Base-by-base conservation (phyloP, 2,888 invertebrate species). In the Lasioglossum marginatum region DNA sequence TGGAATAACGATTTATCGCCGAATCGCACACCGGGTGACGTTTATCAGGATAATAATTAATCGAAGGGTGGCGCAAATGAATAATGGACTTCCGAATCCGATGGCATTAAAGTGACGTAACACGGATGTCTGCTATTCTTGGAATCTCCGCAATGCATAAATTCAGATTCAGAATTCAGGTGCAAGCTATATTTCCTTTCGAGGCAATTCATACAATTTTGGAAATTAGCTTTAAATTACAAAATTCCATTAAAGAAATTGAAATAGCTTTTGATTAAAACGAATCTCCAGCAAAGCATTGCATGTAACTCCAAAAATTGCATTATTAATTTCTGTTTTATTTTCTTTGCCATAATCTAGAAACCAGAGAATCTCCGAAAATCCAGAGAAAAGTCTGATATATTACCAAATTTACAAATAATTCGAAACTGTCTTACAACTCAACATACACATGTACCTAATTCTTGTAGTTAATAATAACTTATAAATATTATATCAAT, bases 21-120 rank as follows among this genome's bases (percentile, higher is more conserved):
- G 52, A 66, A 37, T 79, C 77, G 74, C 76, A 76, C 68, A 71
- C 75, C 57, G n/a, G 63, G 81, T 87, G 92, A 87, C 86, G 79
- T 90, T 91, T 87, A 87, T 87, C 88, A 77, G 83, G 89, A 87
- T 90, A 86, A 89, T 92, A 91, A 91, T 89, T 91, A 91, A 91
- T 91, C 88, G 89, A 81, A 34, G 72, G 81, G 68, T 57, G 70
- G 66, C 52, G 60, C 79, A 66, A 85, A 82, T 92, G 87, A 91
- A 85, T 92, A 90, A 91, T 87, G 82, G 81, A 81, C 63, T 63
- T 31, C 63, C 79, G 74, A 83, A 57, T 70, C 63, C 66, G 57
- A 70, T 31, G 77, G 52, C 77, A 86, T 89, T 84, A 87, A 87
- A 89, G 73, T 63, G 78, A 73, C 86, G 90, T 88, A 87, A 83